These are phyloP conservation scores for Alexandromys fortis DNA, from an alignment of 2,113 vertebrate species.

Conservation along the genomic window DNA sequence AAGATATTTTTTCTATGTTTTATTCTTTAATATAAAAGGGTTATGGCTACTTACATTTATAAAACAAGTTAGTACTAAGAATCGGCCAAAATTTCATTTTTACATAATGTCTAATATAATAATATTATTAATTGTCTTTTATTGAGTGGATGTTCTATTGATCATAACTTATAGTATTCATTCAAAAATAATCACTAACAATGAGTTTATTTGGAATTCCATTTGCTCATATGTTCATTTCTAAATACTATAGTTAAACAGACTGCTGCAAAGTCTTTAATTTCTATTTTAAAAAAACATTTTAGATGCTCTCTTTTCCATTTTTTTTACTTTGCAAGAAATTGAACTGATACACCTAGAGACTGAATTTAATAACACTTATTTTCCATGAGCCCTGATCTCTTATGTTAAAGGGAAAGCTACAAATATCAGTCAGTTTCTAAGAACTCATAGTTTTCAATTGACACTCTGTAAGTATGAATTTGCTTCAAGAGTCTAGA, in stretches of 20 bases:
- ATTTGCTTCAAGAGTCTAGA: conserved; percentile 62
- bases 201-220: neutral
- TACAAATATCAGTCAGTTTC: conserved; percentile 52
- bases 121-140: neutral
- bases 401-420: conserved; percentile 64
- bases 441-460: conserved; percentile 64
- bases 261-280: neutral
- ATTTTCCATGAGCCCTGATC: neutral
- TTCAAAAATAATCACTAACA: neutral
- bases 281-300: neutral
- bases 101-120: neutral
- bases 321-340: conserved; percentile 40
- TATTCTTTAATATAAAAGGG: neutral
- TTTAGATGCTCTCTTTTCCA: conserved; percentile 27
- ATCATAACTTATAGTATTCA: neutral
- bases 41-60: neutral
- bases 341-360: conserved; percentile 30
- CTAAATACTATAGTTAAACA: neutral
- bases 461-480: conserved; percentile 34
- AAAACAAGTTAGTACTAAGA: neutral
- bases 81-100: neutral
- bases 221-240: neutral
- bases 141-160: neutral
- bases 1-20: neutral
- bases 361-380: conserved; percentile 44